A percentile compares a stretch with the other conserved stretches of the same genome.
Evolutionary conservation across 1,140 invertebrate genomes (phyloP).

Genomic region (Drosophila auraria): DNA sequence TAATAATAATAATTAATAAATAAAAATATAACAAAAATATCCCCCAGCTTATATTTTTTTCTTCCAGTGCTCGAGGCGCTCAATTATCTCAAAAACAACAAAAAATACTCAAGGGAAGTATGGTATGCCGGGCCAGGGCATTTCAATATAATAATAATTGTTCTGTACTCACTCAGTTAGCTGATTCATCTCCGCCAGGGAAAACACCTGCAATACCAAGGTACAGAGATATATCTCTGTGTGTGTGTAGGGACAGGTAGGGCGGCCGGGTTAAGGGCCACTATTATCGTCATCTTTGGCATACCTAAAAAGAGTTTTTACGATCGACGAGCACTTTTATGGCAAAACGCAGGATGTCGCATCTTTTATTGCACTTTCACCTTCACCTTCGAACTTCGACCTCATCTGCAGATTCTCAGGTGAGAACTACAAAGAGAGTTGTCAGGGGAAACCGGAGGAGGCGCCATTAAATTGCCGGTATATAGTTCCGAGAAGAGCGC

Average conservation of each 20-base stretch:
- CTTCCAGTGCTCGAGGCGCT: constrained; percentile 9
- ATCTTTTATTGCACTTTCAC: constrained; percentile 52
- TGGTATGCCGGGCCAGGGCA: constrained; percentile 3
- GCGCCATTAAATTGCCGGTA: constrained; percentile 38
- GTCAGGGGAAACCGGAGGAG: constrained; percentile 9
- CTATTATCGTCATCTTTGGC: constrained; percentile 29
- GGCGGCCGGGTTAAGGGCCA: constrained; percentile 9
- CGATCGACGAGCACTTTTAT: constrained; percentile 37
- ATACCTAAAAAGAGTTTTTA: constrained; percentile 38
- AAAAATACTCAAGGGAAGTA: not conserved
- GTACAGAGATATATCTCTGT: not conserved
- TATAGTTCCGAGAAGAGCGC: constrained; percentile 24
- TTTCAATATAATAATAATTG: constrained; percentile 40
- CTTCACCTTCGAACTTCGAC: constrained; percentile 34
- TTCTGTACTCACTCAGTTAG: constrained; percentile 28
- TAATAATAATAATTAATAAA: no score
- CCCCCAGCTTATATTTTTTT: not conserved
- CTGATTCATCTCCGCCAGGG: constrained; percentile 43
- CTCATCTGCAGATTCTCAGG: constrained; percentile 36
- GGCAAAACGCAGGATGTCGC: constrained; percentile 35
- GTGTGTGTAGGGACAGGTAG: constrained; percentile 11
- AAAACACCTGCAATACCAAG: constrained; percentile 42
- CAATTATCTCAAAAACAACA: constrained; percentile 16
- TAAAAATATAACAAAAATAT: no score
- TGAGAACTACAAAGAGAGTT: not conserved